Base-by-base conservation (phyloP, 2,797 vertebrate genomes). In the Lutjanus argentimaculatus region DNA sequence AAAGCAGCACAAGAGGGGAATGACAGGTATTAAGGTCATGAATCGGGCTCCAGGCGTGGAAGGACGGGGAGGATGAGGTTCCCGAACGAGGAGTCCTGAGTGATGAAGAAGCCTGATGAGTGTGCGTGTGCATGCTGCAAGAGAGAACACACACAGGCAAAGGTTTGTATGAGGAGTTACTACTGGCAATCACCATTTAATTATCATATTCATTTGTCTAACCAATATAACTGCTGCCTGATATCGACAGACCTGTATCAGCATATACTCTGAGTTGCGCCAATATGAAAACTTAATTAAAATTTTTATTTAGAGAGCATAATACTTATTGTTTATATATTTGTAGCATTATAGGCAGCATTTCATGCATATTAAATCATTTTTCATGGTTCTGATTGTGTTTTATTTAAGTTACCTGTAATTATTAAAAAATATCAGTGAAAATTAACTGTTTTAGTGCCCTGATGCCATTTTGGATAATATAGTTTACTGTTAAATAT, bases 51-150 rank as follows among this genome's bases (percentile, higher is more conserved):
- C 79, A 99, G 95, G 69, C 98, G 96, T 22, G 98, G 98, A 80
- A 99, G 88, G 51, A 99, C 98, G 0, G 98, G 98, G 89, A 99
- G 97, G 95, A 99, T 99, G 75, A 99, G 97, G 93, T 99, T 99
- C 90, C 98, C 98, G 85, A 99, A 99, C 0, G 98, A 98, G 7
- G 98, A 99, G 91, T 99, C 98, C 89, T 99, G 98, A 74, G 98
- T 99, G 94, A 99, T 99, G 96, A 99, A 99, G 94, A 98, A 99
- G 89, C 98, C 98, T 2, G 98, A 97, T 3, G 98, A 99, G 89
- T 99, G 98, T 67, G 97, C 94, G 0, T 99, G 98, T 4, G 98
- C 98, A 0, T 99, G 98, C 98, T 99, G 97, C 42, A 94, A 92
- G 40, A 89, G 58, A 86, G 68, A 8, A 74, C 49, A 71, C 30